Evolutionary conservation across 2,797 vertebrate genomes (phyloP), one percentile per base, ranked within the genome.

Genomic region (Fistularia tabacaria): DNA sequence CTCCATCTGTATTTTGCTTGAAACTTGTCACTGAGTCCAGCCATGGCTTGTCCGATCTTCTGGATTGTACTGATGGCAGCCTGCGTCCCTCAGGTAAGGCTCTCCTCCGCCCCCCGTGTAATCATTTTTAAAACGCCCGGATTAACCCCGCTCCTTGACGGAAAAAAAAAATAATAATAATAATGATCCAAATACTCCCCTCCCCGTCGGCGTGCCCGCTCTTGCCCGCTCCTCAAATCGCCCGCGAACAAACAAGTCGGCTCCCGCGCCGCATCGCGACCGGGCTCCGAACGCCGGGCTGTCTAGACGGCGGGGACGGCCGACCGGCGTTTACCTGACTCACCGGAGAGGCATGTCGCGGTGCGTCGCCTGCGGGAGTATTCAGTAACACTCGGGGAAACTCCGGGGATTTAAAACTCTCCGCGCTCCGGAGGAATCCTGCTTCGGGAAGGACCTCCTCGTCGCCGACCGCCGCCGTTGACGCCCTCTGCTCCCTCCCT

Each of bases 21-120:
- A 9, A 51, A 6, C 5, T 50, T 55, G 9, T 55, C 39, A 39
- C 9, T 1, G 15, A 25, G 10, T 59, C 41, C 77, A 41, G 25
- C 25, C 25, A 90, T 90, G 89, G 55, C 60, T 10, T 69, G 66
- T 66, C 38, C 81, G 36, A 13, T 82, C 7, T 82, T 58, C 59
- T 10, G 86, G 63, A 68, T 76, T 55, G 1, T 85, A 14, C 47
- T 90, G 70, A 84, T 83, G 81, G 73, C 77, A 74, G 79, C 74
- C 8, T 57, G 79, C 74, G 70, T 78, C 71, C 38, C 74, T 39
- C 79, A 85, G 87, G 89, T 90, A 82, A 85, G 74, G 57, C 13
- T 7, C 8, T 51, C 7, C 40, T 14, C 10, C 25, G 2, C 25
- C 25, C 25, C 25, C 25, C 25, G 5, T 25, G 25, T 25, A 25